phyloP scores from a whole-genome alignment of 1,140 invertebrate genomes.

The Lordiphosa stackelbergi region DNA sequence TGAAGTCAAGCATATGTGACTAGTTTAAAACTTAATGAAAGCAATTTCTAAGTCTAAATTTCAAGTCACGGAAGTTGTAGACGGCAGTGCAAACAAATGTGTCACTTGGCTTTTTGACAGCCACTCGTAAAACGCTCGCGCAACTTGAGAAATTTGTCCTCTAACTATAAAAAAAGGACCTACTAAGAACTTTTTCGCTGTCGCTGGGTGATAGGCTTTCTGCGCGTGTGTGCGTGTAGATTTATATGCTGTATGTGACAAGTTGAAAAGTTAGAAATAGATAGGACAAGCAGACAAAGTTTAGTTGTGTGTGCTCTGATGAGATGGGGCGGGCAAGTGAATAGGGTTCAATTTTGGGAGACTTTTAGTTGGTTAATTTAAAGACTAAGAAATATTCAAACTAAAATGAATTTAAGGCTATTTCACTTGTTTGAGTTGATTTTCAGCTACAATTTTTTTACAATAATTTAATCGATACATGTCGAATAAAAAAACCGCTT shows the following conservation, averaged over 20 bases:
- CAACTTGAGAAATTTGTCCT: constrained; percentile 19
- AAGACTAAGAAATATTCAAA: constrained; percentile 5
- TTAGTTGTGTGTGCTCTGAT: constrained; percentile 11
- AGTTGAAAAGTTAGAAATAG: constrained; percentile 41
- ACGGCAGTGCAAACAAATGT: constrained; percentile 60
- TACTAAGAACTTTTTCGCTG: constrained; percentile 47
- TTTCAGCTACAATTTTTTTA: too few species aligned
- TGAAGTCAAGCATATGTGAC: constrained; percentile 19
- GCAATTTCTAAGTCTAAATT: constrained; percentile 1
- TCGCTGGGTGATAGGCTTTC: constrained; percentile 46
- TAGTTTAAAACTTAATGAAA: too few species aligned
- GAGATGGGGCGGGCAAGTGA: constrained; percentile 19
- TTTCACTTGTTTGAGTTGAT: too few species aligned
- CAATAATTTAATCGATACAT: too few species aligned
- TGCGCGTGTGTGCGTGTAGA: constrained; percentile 32
- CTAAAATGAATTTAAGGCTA: not conserved
- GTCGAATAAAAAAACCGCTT: too few species aligned
- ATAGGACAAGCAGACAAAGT: constrained; percentile 31
- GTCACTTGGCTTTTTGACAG: constrained; percentile 60
- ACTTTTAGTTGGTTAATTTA: constrained; percentile 27
- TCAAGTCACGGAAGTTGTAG: constrained; percentile 63
- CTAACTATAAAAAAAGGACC: constrained; percentile 32
- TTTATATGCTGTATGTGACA: constrained; percentile 62
- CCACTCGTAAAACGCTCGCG: constrained; percentile 29
- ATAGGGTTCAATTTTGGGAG: constrained; percentile 21